Percentiles rank a stretch among this genome's conserved stretches.
Evolutionary conservation across 2,113 vertebrate species (phyloP).

Genomic region (Anas platyrhynchos): DNA sequence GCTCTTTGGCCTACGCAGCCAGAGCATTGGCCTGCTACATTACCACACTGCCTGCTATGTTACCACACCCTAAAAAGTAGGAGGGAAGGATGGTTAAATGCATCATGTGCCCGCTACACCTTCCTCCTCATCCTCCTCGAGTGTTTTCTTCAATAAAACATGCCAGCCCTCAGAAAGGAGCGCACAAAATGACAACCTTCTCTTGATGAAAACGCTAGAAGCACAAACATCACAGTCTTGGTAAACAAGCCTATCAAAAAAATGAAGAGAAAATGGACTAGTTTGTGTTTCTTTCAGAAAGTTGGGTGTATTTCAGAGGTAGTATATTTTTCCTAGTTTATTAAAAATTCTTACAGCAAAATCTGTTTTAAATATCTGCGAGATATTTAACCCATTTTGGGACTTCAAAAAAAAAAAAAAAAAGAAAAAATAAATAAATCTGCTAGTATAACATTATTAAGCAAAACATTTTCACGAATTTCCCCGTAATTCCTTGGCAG

Average conservation of each 20-base stretch:
- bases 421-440: not conserved
- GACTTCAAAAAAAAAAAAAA: not conserved
- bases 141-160: not conserved
- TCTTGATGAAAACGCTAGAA: constrained; percentile 5
- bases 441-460: not conserved
- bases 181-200: not conserved
- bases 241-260: not conserved
- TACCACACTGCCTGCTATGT: not conserved
- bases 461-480: not conserved
- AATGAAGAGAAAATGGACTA: not conserved
- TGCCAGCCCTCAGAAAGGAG: not conserved
- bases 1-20: not conserved
- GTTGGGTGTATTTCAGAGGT: constrained; percentile 59
- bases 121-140: not conserved
- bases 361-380: not conserved
- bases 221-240: not conserved
- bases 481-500: not conserved
- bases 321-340: constrained; percentile 43
- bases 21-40: not conserved
- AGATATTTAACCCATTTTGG: not conserved
- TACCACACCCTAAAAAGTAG: not conserved
- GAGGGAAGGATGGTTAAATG: not conserved
- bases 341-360: not conserved
- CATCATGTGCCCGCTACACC: not conserved
- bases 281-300: constrained; percentile 46